Percentiles rank a stretch among this genome's conserved stretches.
phyloP scores from a whole-genome alignment of 2,113 vertebrate genomes.

The Grus americana region DNA sequence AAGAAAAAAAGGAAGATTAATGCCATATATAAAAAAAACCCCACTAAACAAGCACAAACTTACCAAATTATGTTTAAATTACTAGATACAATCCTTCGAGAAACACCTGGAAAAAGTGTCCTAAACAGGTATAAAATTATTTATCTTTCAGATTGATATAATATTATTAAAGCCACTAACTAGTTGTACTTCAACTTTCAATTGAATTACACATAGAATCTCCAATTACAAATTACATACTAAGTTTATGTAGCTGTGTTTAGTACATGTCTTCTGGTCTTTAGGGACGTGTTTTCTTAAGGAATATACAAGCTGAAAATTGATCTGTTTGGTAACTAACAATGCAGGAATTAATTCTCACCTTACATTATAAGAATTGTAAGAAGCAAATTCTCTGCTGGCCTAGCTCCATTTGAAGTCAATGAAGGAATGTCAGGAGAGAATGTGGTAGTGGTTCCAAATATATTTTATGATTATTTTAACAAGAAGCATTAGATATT shows the following conservation, averaged over 20 bases:
- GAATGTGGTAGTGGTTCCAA: background rate
- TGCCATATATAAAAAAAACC: background rate
- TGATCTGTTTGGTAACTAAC: background rate
- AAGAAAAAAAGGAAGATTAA: background rate
- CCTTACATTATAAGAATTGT: background rate
- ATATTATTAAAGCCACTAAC: background rate
- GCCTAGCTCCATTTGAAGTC: background rate
- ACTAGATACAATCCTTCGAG: background rate
- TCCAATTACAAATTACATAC: background rate
- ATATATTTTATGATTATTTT: background rate
- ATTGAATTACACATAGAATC: background rate
- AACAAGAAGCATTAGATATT: background rate
- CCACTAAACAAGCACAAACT: accelerated
- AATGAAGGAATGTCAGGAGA: background rate
- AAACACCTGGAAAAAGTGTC: background rate
- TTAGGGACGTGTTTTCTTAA: background rate
- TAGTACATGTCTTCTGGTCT: background rate
- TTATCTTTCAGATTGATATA: background rate
- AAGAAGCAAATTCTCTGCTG: background rate
- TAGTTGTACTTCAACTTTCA: background rate
- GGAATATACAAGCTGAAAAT: background rate
- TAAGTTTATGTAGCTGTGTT: background rate
- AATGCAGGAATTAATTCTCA: background rate
- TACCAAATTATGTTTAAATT: background rate
- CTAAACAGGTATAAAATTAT: background rate